Conservation (phyloP, 2,113 vertebrate species). For the Formicarius rufipectus region DNA sequence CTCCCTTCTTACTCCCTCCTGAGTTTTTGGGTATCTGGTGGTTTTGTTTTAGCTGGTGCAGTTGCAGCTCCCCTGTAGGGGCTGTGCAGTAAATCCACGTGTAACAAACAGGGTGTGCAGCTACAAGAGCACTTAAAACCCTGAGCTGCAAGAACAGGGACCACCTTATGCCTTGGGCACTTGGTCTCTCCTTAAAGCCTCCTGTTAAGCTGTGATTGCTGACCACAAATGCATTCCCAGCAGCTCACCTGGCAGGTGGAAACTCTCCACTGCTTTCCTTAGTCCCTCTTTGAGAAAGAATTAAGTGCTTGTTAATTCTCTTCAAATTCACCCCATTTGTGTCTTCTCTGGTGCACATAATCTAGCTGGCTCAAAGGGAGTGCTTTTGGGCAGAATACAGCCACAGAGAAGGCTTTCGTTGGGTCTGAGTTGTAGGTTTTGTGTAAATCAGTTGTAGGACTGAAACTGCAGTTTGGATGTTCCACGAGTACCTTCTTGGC, state of each 20-base stretch:
- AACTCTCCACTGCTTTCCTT: background rate
- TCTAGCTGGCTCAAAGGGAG: background rate
- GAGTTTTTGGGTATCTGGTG: background rate
- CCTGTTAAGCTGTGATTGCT: background rate
- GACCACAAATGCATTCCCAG: background rate
- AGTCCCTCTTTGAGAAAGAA: background rate
- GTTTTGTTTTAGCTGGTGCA: background rate
- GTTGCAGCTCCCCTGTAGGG: background rate
- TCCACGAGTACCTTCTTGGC: background rate
- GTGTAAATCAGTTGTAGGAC: background rate
- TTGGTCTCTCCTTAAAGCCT: background rate
- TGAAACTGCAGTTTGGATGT: background rate
- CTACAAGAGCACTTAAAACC: background rate
- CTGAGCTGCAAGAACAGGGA: background rate
- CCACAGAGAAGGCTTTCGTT: background rate
- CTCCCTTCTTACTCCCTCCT: background rate
- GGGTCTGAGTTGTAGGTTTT: background rate
- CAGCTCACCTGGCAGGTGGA: background rate
- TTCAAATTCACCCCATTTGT: background rate
- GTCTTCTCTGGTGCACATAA: background rate
- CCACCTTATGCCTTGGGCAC: background rate
- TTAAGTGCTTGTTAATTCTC: background rate
- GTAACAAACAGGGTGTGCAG: background rate
- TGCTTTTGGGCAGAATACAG: background rate
- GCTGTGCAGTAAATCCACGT: background rate